Percentiles rank a stretch among this genome's conserved stretches.
These are phyloP conservation scores for Hermaeophaga mercurialis DNA, from an alignment of 2,888 invertebrate species.

Conservation along the genomic window DNA sequence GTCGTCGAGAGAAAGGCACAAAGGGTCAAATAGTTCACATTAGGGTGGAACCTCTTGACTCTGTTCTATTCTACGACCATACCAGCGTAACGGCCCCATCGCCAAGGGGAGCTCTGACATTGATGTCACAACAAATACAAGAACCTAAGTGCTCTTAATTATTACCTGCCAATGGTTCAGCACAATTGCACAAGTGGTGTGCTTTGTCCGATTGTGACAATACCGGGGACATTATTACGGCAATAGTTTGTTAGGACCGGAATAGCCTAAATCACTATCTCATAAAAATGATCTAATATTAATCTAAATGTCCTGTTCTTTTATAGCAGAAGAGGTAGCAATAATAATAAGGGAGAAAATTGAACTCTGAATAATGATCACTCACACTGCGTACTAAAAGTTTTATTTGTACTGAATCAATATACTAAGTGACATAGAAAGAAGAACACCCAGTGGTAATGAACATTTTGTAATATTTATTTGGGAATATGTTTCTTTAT, in stretches of 20 bases:
- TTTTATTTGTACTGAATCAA: too few relatives aligned
- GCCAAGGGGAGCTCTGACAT: constrained; percentile 38
- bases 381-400: too few relatives aligned
- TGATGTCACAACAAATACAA: constrained; percentile 54
- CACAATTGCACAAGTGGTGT: constrained; percentile 50
- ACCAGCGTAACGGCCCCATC: background rate
- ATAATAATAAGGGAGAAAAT: too few relatives aligned
- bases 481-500: too few relatives aligned
- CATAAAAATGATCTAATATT: too few relatives aligned
- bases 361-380: too few relatives aligned
- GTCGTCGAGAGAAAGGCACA: constrained; percentile 3
- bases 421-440: too few relatives aligned
- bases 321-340: too few relatives aligned
- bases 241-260: background rate
- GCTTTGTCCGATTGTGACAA: constrained; percentile 41
- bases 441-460: too few relatives aligned
- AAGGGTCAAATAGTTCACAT: constrained; percentile 14
- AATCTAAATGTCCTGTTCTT: too few relatives aligned
- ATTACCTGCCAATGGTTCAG: constrained; percentile 53
- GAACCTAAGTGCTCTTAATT: constrained; percentile 45
- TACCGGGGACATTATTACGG: constrained; percentile 42
- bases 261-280: constrained; percentile 7
- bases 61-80: background rate
- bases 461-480: too few relatives aligned
- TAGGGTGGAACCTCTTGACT: constrained; percentile 18